Evolutionary conservation across 2,888 invertebrate species (phyloP).

Genomic region (Thereva unica): DNA sequence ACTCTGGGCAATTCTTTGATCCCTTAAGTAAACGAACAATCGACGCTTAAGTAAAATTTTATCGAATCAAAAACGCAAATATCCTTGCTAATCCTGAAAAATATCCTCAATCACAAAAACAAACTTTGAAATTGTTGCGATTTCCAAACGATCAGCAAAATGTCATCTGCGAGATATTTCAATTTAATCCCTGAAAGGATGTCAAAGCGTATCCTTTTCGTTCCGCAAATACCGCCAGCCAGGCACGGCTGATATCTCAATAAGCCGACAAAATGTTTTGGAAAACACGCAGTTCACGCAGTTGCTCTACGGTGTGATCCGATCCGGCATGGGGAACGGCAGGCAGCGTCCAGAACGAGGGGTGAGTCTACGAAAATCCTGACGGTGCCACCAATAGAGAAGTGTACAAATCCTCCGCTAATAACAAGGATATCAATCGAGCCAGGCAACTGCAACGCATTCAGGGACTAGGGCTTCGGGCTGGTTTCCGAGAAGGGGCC

Average conservation of each 20-base stretch:
- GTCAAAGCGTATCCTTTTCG: constrained; percentile 21
- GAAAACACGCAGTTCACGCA: constrained; percentile 4
- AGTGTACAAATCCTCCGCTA: neutral
- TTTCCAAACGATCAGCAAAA: neutral
- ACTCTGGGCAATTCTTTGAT: too few relatives aligned
- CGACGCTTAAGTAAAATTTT: too few relatives aligned
- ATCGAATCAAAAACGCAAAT: neutral
- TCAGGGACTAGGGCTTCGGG: neutral
- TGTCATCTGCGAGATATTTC: neutral
- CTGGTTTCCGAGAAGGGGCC: constrained; percentile 4
- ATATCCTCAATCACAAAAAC: constrained; percentile 6
- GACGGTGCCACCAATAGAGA: too few relatives aligned
- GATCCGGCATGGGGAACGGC: neutral
- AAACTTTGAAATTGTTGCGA: neutral
- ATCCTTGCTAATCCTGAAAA: neutral
- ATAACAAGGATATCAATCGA: constrained; percentile 20
- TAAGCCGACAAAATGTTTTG: constrained; percentile 25
- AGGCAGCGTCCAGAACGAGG: neutral
- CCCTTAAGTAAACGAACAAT: too few relatives aligned
- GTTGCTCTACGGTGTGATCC: too few relatives aligned
- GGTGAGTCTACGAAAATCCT: neutral
- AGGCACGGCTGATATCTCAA: constrained; percentile 14
- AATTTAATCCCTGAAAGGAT: constrained; percentile 16
- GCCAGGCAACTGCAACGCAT: neutral
- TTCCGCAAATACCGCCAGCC: constrained; percentile 13